A percentile compares a stretch with the other conserved stretches of the same genome.
Evolutionary conservation across 2,797 vertebrate species (phyloP).

Genomic region (Chiroxiphia lanceolata): DNA sequence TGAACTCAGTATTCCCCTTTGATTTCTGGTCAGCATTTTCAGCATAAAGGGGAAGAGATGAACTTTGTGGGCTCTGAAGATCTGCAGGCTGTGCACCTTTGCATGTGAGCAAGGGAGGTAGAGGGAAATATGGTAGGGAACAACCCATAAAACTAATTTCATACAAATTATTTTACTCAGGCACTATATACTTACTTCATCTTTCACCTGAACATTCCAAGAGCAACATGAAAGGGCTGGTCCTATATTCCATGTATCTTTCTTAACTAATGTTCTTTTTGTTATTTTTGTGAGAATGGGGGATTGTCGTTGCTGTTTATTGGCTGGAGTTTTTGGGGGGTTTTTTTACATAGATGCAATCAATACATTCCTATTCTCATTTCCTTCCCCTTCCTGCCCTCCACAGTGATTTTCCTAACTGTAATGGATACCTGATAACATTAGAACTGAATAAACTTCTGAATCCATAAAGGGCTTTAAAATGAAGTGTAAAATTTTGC

Average conservation of each 20-base stretch:
- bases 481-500: background rate
- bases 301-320: background rate
- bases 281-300: background rate
- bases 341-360: background rate
- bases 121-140: background rate
- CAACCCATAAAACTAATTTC: background rate
- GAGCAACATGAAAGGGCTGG: background rate
- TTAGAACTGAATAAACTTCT: background rate
- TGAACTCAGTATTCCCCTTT: slow-evolving; percentile 38
- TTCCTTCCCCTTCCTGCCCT: background rate
- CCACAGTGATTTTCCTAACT: background rate
- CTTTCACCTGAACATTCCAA: background rate
- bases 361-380: background rate
- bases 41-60: background rate
- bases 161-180: background rate
- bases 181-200: background rate
- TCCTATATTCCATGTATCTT: background rate
- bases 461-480: background rate
- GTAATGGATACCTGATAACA: background rate
- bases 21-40: slow-evolving; percentile 51
- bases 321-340: background rate
- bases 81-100: background rate
- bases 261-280: background rate
- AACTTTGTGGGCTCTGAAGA: background rate
- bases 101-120: accelerated